phyloP scores from a whole-genome alignment of 2,888 invertebrate species.

The Cetonia aurata region DNA sequence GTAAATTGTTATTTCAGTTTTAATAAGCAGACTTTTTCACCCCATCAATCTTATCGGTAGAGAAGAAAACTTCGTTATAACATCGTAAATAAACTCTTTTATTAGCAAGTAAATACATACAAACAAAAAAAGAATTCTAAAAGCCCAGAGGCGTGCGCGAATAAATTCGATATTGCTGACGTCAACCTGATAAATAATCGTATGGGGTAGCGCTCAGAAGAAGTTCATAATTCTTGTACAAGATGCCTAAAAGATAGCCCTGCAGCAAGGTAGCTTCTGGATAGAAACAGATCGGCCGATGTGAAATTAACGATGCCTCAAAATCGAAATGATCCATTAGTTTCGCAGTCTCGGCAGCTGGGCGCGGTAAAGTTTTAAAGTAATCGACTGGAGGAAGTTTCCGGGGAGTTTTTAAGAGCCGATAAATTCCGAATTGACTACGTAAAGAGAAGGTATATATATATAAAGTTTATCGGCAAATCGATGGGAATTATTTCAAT shows the following conservation, averaged over 20 bases:
- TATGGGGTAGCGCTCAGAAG: neutral
- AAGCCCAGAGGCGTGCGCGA: no score
- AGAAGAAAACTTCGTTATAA: no score
- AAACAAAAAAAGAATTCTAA: no score
- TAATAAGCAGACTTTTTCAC: no score
- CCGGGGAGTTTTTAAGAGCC: constrained; percentile 23
- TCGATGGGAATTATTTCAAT: constrained; percentile 27
- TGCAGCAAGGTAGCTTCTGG: neutral
- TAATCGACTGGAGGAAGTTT: constrained; percentile 15
- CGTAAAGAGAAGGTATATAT: constrained; percentile 1
- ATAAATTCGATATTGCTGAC: no score
- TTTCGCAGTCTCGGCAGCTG: constrained; percentile 29
- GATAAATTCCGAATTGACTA: constrained; percentile 27
- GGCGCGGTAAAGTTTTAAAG: constrained; percentile 31
- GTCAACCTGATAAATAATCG: no score
- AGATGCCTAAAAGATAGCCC: constrained; percentile 22
- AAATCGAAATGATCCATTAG: constrained; percentile 41
- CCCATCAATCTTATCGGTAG: no score
- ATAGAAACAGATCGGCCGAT: constrained; percentile 17
- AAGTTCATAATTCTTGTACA: constrained; percentile 17
- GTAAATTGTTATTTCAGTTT: no score
- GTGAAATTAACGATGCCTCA: constrained; percentile 37
- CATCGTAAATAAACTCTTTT: no score
- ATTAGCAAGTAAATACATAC: no score
- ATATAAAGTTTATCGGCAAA: neutral